Conservation (phyloP, 2,888 invertebrate species). For the Hemicrepidius hirtus region DNA sequence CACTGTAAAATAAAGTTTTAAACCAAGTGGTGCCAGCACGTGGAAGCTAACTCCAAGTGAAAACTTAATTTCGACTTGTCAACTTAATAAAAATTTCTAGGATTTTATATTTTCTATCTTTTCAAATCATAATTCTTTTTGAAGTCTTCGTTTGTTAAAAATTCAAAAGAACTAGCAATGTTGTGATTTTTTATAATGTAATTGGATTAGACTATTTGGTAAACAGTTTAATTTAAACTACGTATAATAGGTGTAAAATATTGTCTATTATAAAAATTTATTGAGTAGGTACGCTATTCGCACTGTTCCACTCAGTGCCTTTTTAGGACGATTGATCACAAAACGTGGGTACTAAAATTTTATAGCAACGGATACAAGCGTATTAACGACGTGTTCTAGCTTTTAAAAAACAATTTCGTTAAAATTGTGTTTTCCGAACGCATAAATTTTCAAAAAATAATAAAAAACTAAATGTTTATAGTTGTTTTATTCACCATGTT, state of each 20-base stretch:
- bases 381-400: slow-evolving; percentile 9
- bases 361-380: slow-evolving; percentile 15
- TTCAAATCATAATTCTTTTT: too few species aligned
- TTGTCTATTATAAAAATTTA: slow-evolving; percentile 16
- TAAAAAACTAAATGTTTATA: too few species aligned
- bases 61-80: slow-evolving; percentile 7
- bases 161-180: too few species aligned
- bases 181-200: too few species aligned
- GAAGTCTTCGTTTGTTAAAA: too few species aligned
- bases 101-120: too few species aligned
- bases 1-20: slow-evolving; percentile 4
- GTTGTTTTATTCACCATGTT: too few species aligned
- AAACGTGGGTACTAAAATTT: slow-evolving; percentile 21
- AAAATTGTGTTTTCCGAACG: not conserved
- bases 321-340: slow-evolving; percentile 37
- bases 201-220: too few species aligned
- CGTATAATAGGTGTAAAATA: too few species aligned
- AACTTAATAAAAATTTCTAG: slow-evolving; percentile 1
- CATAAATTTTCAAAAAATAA: too few species aligned
- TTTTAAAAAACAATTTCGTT: slow-evolving; percentile 13
- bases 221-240: too few species aligned
- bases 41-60: not conserved
- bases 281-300: slow-evolving; percentile 18
- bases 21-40: not conserved
- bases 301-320: slow-evolving; percentile 24